These are phyloP conservation scores for Eurytoma adleriae DNA, from an alignment of 2,888 invertebrate genomes.

Conservation along the genomic window DNA sequence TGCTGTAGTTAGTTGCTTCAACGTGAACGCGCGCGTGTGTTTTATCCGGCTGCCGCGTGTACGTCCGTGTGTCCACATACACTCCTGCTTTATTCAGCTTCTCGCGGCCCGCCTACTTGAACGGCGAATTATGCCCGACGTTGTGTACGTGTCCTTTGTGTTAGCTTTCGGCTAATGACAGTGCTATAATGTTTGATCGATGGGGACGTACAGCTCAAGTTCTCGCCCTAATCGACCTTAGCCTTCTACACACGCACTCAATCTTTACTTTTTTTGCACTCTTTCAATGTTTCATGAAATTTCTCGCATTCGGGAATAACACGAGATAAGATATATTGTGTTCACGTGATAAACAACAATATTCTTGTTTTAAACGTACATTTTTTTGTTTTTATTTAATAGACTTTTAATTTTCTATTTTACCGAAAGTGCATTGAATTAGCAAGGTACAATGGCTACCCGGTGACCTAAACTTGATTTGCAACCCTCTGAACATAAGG, in stretches of 20 bases:
- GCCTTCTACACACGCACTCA: slow-evolving; percentile 1
- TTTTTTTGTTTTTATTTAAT: too few species aligned
- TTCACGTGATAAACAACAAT: too few species aligned
- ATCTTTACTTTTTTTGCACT: not conserved
- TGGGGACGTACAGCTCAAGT: not conserved
- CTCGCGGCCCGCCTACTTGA: slow-evolving; percentile 44
- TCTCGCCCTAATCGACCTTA: not conserved
- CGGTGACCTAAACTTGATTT: too few species aligned
- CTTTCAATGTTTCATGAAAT: too few species aligned
- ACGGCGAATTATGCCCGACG: slow-evolving; percentile 47
- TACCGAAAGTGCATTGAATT: too few species aligned
- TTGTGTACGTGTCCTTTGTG: slow-evolving; percentile 13
- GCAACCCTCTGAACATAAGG: too few species aligned
- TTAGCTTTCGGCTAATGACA: slow-evolving; percentile 18
- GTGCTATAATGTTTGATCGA: slow-evolving; percentile 32
- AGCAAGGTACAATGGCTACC: too few species aligned
- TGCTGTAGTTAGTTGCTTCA: slow-evolving; percentile 5
- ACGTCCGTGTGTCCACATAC: not conserved
- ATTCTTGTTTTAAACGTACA: too few species aligned
- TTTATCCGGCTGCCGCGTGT: slow-evolving; percentile 23
- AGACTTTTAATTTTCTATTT: too few species aligned
- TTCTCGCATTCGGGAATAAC: too few species aligned
- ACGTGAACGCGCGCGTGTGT: slow-evolving; percentile 4
- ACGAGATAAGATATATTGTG: too few species aligned
- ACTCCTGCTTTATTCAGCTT: slow-evolving; percentile 43